phyloP scores from a whole-genome alignment of 1,140 invertebrate genomes.

The Papilio helenus region DNA sequence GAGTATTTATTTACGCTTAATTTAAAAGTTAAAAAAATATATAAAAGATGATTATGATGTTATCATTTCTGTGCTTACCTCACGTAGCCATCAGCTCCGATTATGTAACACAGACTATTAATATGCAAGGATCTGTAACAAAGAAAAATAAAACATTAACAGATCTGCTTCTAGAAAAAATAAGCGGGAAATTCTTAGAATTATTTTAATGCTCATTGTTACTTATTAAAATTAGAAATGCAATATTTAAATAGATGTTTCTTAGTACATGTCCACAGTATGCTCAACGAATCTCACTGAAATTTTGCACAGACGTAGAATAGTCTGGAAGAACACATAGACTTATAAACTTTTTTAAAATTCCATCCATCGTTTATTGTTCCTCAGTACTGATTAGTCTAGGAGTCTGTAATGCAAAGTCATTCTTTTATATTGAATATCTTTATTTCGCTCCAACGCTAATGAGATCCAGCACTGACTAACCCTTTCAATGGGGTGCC shows the following conservation, averaged over 20 bases:
- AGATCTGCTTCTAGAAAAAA: not conserved
- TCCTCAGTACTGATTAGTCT: not conserved
- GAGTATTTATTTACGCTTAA: not conserved
- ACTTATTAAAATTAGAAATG: too few relatives aligned
- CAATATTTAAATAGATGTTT: not conserved
- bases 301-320: too few relatives aligned
- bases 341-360: not conserved
- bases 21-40: too few relatives aligned
- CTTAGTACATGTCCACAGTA: not conserved
- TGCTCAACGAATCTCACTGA: too few relatives aligned
- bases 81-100: slow-evolving; percentile 50
- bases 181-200: not conserved
- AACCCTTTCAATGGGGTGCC: slow-evolving; percentile 44
- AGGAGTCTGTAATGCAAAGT: slow-evolving; percentile 47
- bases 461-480: slow-evolving; percentile 64
- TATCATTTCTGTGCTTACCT: slow-evolving; percentile 45
- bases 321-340: too few relatives aligned
- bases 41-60: too few relatives aligned
- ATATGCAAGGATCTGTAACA: slow-evolving; percentile 57
- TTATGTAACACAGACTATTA: slow-evolving; percentile 44
- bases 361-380: not conserved
- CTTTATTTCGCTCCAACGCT: slow-evolving; percentile 63
- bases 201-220: not conserved
- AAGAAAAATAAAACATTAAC: slow-evolving; percentile 34
- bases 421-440: slow-evolving; percentile 72